phyloP scores from a whole-genome alignment of 2,797 vertebrate species.

The Rhabdophis nuchalis region DNA sequence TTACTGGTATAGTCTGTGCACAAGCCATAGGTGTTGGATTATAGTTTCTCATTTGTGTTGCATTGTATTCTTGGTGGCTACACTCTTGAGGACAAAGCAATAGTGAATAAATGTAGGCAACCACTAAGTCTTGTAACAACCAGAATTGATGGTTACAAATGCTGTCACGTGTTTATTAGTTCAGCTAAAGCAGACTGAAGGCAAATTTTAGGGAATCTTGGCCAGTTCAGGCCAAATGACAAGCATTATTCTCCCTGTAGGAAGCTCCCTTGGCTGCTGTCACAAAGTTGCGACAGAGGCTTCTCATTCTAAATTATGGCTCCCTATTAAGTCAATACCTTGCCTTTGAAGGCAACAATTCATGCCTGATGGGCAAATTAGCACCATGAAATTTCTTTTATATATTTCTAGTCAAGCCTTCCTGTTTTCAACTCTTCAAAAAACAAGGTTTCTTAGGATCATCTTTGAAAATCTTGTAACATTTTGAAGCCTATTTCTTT shows the following conservation, averaged over 20 bases:
- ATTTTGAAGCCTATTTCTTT: neutral
- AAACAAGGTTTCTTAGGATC: neutral
- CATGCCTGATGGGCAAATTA: neutral
- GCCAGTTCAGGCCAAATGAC: neutral
- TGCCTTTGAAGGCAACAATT: neutral
- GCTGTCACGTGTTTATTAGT: neutral
- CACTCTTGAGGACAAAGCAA: neutral
- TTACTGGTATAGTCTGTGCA: neutral
- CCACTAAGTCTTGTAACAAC: neutral
- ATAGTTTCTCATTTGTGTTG: neutral
- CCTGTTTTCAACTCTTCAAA: neutral
- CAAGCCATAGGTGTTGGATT: neutral
- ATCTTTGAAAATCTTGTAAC: neutral
- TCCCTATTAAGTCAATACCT: neutral
- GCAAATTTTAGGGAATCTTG: neutral
- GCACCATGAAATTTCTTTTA: neutral
- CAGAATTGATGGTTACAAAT: neutral
- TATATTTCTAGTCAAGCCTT: neutral
- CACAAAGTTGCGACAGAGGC: neutral
- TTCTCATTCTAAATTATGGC: neutral
- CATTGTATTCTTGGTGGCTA: neutral
- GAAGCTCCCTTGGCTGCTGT: neutral
- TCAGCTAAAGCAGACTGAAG: neutral
- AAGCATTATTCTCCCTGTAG: neutral
- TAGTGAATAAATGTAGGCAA: neutral